Conservation (phyloP, 2,888 invertebrate genomes). For the Atrina japonica region DNA sequence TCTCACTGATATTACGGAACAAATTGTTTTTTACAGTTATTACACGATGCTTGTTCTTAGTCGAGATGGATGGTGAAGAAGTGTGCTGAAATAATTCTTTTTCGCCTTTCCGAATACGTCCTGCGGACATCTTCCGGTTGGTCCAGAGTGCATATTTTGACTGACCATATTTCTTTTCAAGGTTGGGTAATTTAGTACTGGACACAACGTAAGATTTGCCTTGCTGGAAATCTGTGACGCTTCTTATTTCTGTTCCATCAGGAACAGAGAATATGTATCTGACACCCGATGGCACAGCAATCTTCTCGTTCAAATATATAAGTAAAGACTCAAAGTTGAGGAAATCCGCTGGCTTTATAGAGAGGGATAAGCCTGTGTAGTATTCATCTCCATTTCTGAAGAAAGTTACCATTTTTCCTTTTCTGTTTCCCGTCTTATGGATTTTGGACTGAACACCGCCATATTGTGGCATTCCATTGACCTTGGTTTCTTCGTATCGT, state of each 20-base stretch:
- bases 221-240: constrained; percentile 82
- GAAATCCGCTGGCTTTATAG: constrained; percentile 93
- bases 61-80: constrained; percentile 43
- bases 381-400: constrained; percentile 97
- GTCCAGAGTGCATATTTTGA: constrained; percentile 69
- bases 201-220: constrained; percentile 95
- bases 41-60: constrained; percentile 84
- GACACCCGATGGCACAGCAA: constrained; percentile 93
- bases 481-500: constrained; percentile 49
- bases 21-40: constrained; percentile 95
- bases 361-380: constrained; percentile 92
- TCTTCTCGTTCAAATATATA: constrained; percentile 92
- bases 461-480: constrained; percentile 35
- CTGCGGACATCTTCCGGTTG: constrained; percentile 53
- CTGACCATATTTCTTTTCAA: constrained; percentile 67
- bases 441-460: neutral
- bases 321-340: constrained; percentile 91
- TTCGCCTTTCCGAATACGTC: constrained; percentile 63
- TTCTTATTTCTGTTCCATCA: constrained; percentile 92
- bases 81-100: constrained; percentile 57
- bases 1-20: constrained; percentile 87
- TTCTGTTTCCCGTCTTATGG: constrained; percentile 13
- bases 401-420: constrained; percentile 87
- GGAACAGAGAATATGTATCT: constrained; percentile 92
- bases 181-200: constrained; percentile 85